Evolutionary conservation across 2,888 invertebrate species (phyloP).

Genomic region (Protodeltote pygarga): DNA sequence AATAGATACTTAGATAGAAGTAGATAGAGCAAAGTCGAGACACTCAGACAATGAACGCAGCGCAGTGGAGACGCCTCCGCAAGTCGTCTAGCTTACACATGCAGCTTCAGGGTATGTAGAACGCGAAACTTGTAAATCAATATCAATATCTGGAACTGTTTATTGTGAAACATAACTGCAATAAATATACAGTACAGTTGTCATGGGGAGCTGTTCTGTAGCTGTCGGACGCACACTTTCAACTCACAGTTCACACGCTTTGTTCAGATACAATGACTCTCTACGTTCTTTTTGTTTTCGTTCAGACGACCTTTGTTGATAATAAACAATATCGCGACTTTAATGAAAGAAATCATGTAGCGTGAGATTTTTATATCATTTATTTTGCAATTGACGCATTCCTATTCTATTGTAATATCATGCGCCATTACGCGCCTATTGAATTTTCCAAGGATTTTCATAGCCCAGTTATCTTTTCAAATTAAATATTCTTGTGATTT

Average conservation of each 20-base stretch:
- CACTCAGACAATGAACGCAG: slow-evolving; percentile 55
- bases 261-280: slow-evolving; percentile 83
- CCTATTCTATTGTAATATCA: slow-evolving; percentile 56
- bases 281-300: slow-evolving; percentile 85
- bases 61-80: slow-evolving; percentile 51
- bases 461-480: slow-evolving; percentile 24
- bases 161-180: slow-evolving; percentile 55
- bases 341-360: slow-evolving; percentile 82
- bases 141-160: slow-evolving; percentile 53
- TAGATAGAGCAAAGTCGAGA: slow-evolving; percentile 40
- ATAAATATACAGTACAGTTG: slow-evolving; percentile 48
- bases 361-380: slow-evolving; percentile 80
- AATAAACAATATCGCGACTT: slow-evolving; percentile 82
- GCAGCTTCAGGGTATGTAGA: slow-evolving; percentile 26
- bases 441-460: slow-evolving; percentile 47
- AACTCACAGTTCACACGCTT: slow-evolving; percentile 81
- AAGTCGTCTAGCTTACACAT: slow-evolving; percentile 53
- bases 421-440: slow-evolving; percentile 27
- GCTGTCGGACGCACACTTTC: slow-evolving; percentile 81
- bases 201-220: slow-evolving; percentile 49
- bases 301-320: slow-evolving; percentile 86
- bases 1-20: slow-evolving; percentile 12
- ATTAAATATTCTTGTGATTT: slow-evolving; percentile 42
- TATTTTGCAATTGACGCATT: slow-evolving; percentile 76
- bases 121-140: slow-evolving; percentile 57